Conservation (phyloP, 2,888 invertebrate genomes). For the Amiota mariae region DNA sequence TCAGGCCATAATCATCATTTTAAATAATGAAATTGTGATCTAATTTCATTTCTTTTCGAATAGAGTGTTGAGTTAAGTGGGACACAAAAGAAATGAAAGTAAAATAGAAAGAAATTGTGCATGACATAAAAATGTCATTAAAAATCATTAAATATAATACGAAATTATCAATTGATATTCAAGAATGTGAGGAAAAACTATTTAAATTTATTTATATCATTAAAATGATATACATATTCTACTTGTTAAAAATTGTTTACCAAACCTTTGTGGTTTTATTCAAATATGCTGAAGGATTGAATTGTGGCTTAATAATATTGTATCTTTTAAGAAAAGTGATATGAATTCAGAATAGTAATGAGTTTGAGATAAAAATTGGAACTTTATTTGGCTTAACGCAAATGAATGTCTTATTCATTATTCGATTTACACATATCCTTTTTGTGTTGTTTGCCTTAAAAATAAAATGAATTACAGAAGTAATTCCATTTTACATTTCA, state of each 20-base stretch:
- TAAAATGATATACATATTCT: no score
- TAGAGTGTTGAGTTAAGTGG: no score
- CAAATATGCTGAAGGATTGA: background rate
- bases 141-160: no score
- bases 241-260: no score
- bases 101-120: no score
- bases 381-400: background rate
- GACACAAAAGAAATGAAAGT: no score
- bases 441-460: conserved; percentile 28
- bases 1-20: conserved; percentile 46
- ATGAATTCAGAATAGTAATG: background rate
- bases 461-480: conserved; percentile 24
- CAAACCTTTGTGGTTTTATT: no score
- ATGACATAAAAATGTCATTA: no score
- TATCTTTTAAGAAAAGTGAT: background rate
- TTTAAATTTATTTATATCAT: no score
- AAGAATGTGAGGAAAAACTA: no score
- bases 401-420: background rate
- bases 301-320: background rate
- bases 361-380: background rate
- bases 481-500: conserved; percentile 7
- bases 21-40: conserved; percentile 64
- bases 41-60: conserved; percentile 36
- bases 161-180: no score
- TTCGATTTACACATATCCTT: background rate